Conservation (phyloP, 2,113 vertebrate genomes). For the Bufo bufo region DNA sequence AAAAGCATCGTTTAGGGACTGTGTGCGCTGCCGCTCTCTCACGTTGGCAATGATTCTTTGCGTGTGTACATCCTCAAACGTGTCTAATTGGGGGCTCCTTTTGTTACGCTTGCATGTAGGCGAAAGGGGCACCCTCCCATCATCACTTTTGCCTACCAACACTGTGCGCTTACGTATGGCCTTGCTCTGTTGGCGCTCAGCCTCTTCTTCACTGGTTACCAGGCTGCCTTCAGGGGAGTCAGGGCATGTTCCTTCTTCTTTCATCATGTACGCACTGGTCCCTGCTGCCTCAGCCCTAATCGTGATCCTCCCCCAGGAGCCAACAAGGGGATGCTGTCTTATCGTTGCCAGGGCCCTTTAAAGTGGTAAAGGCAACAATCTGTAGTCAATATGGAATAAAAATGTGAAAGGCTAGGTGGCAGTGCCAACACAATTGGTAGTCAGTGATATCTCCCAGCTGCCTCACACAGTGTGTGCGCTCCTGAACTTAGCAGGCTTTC, state of each 20-base stretch:
- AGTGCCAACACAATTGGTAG: conserved; percentile 1
- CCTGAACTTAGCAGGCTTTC: conserved; percentile 49
- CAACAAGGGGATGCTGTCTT: conserved; percentile 15
- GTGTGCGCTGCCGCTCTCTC: conserved; percentile 84
- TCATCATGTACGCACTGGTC: conserved; percentile 67
- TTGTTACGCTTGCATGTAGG: conserved; percentile 70
- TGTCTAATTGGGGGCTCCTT: conserved; percentile 70
- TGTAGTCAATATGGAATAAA: neutral
- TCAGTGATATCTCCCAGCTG: conserved; percentile 52
- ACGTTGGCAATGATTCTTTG: conserved; percentile 88
- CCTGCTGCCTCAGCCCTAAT: conserved; percentile 56
- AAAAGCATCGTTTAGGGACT: conserved; percentile 87
- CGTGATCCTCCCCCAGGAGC: conserved; percentile 50
- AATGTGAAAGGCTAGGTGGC: conserved; percentile 9
- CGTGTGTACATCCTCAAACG: conserved; percentile 82
- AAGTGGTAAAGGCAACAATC: conserved; percentile 35
- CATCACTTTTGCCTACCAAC: conserved; percentile 68
- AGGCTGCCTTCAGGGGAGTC: conserved; percentile 82
- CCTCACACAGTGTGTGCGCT: conserved; percentile 48
- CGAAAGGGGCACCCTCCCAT: conserved; percentile 65
- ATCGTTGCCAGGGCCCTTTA: neutral
- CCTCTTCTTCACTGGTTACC: conserved; percentile 80
- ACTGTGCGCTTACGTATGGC: conserved; percentile 75
- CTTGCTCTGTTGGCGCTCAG: conserved; percentile 74
- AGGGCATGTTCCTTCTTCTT: conserved; percentile 79